A percentile compares a stretch with the other conserved stretches of the same genome.
These are phyloP conservation scores for Chlorops oryzae DNA, from an alignment of 1,140 invertebrate species.

Conservation along the genomic window DNA sequence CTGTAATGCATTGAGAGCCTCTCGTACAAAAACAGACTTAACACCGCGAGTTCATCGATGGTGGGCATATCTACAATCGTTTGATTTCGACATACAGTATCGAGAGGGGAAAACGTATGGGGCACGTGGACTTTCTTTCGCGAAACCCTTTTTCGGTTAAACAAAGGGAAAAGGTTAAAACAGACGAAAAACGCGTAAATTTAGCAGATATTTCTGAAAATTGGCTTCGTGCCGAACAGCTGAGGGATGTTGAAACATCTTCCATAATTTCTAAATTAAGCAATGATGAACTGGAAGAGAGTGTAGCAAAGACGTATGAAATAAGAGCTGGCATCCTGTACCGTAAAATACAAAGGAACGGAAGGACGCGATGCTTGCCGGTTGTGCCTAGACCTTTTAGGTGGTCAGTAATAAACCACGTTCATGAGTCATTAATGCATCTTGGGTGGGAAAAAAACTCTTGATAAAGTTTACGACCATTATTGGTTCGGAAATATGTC, in stretches of 20 bases:
- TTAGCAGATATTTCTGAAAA: slow-evolving; percentile 17
- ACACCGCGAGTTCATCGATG: slow-evolving; percentile 19
- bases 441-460: slow-evolving; percentile 20
- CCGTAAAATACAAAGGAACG: slow-evolving; percentile 19
- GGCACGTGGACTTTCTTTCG: slow-evolving; percentile 15
- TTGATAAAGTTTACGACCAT: slow-evolving; percentile 19
- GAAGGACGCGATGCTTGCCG: slow-evolving; percentile 23
- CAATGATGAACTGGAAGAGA: slow-evolving; percentile 16
- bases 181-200: slow-evolving; percentile 17
- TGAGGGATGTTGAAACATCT: slow-evolving; percentile 16
- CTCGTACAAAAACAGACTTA: slow-evolving; percentile 24
- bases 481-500: slow-evolving; percentile 23
- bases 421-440: slow-evolving; percentile 24
- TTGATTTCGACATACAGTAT: too few species aligned
- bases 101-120: too few species aligned
- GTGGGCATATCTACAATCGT: too few species aligned
- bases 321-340: slow-evolving; percentile 19
- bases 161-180: not conserved
- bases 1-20: slow-evolving; percentile 32
- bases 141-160: slow-evolving; percentile 11
- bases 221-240: slow-evolving; percentile 24
- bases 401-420: slow-evolving; percentile 32
- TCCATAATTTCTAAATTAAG: slow-evolving; percentile 12
- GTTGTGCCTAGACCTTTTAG: slow-evolving; percentile 25
- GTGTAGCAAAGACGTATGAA: slow-evolving; percentile 17